Conservation (phyloP, 1,140 invertebrate genomes). For the Pogonomyrmex barbatus region DNA sequence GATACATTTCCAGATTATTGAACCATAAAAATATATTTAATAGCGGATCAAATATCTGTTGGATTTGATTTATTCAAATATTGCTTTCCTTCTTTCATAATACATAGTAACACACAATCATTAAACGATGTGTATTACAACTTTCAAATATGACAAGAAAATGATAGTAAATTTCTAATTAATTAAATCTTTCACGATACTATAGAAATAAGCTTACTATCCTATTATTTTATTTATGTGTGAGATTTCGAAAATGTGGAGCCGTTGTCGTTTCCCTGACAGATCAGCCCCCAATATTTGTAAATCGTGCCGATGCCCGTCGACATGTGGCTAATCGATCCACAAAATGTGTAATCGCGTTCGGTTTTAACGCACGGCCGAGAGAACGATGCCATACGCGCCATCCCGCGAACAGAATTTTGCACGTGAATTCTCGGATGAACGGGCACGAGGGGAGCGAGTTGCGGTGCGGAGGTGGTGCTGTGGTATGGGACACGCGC, state of each 20-base stretch:
- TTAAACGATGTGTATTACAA: background rate
- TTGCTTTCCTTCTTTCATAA: background rate
- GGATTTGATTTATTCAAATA: background rate
- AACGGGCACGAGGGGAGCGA: conserved; percentile 37
- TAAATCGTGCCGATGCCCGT: conserved; percentile 23
- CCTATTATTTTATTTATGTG: background rate
- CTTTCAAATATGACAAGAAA: background rate
- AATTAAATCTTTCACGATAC: background rate
- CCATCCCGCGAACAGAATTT: conserved; percentile 56
- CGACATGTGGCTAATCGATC: conserved; percentile 61
- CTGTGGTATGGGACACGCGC: conserved; percentile 45
- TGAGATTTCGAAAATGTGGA: conserved; percentile 12
- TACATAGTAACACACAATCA: background rate
- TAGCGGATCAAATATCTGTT: conserved; percentile 12
- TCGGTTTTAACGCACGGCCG: conserved; percentile 66
- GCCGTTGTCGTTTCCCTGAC: background rate
- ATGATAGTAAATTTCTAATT: background rate
- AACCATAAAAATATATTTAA: conserved; percentile 16
- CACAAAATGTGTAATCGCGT: conserved; percentile 73
- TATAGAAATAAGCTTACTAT: background rate
- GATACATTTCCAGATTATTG: conserved; percentile 40
- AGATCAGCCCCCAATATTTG: conserved; percentile 66
- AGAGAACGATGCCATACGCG: conserved; percentile 59
- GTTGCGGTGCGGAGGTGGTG: conserved; percentile 40
- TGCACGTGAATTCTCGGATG: conserved; percentile 61